Evolutionary conservation across 2,797 vertebrate genomes (phyloP), one percentile per base, ranked within the genome.

Genomic region (Urosaurus nigricauda): DNA sequence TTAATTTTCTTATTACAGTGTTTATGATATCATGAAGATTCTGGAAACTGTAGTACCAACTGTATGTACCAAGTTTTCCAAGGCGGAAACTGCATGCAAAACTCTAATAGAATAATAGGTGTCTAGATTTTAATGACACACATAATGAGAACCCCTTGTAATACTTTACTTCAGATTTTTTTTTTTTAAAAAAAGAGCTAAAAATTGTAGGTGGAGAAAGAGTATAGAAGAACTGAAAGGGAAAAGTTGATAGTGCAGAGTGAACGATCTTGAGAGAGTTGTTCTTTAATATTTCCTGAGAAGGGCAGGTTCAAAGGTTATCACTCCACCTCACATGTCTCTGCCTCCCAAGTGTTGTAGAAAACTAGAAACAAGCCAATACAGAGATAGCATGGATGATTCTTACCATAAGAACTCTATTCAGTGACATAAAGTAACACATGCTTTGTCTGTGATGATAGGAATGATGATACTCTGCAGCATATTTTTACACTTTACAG

Each of bases 361-460:
- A 51, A 87, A 91, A 89, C 93, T 84, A 94, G 92, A 92, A 92
- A 91, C 90, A 6, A 78, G 80, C 60, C 29, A 35, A 32, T 79
- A 81, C 82, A 79, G 14, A 88, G 84, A 83, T 86, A 81, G 21
- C 47, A 74, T 74, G 35, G 77, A 70, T 79, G 40, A 21, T 88
- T 68, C 75, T 87, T 89, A 56, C 32, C 63, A 88, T 79, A 92
- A 90, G 71, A 86, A 43, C 8, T 24, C 88, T 80, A 91, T 95
- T 95, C 91, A 91, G 21, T 80, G 65, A 86, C 77, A 74, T 82
- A 75, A 78, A 32, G 51, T 37, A 92, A 13, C 85, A 79, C 32
- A 60, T 83, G 79, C 43, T 92, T 93, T 94, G 79, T 75, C 83
- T 93, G 51, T 79, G 65, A 43, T 91, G 56, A 35, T 88, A 79